Evolutionary conservation across 2,888 invertebrate species (phyloP), one percentile per base, ranked within the genome.

Genomic region (Eupithecia exiguata): DNA sequence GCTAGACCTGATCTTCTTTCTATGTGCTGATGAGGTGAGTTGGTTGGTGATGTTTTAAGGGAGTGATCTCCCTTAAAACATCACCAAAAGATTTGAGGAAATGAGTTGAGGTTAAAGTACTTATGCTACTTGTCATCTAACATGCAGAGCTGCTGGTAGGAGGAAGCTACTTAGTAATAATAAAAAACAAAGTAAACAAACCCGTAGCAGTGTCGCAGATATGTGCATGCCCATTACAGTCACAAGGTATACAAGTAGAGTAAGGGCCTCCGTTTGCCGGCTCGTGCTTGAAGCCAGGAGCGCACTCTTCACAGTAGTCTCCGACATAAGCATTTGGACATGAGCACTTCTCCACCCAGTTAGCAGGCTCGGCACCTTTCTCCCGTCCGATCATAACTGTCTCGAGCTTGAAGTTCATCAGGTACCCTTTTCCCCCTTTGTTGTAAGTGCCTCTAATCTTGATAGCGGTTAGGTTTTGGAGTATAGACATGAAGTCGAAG

Each of bases 281-380:
- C 79, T 98, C 98, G 81, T 99, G 98, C 68, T 98, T 96, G 88
- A 96, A 99, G 1, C 99, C 99, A 0, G 99, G 98, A 0, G 97
- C 98, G 88, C 99, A 99, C 1, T 98, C 98, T 90, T 99, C 99
- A 86, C 99, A 99, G 89, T 98, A 99, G 90, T 99, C 99, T 0
- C 99, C 98, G 0, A 98, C 96, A 81, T 98, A 98, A 0, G 96
- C 97, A 83, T 95, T 95, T 0, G 98, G 98, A 85, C 99, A 99
- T 1, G 97, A 96, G 86, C 99, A 99, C 85, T 97, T 97, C 89
- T 99, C 99, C 36, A 99, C 97, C 99, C 99, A 99, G 65, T 96
- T 96, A 0, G 99, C 99, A 0, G 97, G 95, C 7, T 96, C 95
- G 0, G 92, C 90, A 0, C 94, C 94, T 68, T 92, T 92, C 43